Base-by-base conservation (phyloP, 2,113 vertebrate genomes). In the Pogonocichla stellata region DNA sequence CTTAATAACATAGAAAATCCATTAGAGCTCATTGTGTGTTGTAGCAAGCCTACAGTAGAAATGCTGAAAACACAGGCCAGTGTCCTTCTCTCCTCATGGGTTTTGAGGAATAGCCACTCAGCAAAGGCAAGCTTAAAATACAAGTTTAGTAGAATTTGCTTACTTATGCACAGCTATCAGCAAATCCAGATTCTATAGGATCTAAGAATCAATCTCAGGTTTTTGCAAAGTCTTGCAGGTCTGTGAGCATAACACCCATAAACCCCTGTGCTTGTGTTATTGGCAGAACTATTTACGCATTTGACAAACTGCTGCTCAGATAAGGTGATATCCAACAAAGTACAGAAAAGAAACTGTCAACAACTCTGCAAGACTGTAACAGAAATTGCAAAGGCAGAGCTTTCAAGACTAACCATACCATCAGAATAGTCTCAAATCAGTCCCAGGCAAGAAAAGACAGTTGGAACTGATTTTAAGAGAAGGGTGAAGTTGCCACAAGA, bases 391-490 rank as follows among this genome's bases (percentile, higher is more conserved):
- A 93, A 90, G 78, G 71, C 12, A 43, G 70, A 40, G 29, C 25
- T 93, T 90, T 90, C 36, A 42, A 42, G 60, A 88, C 58, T 79
- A 91, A 57, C 73, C n/a, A 31, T 93, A 94, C 77, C 77, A 93
- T 88, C 83, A 86, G 72, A 86, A 69, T 28, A 65, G 25, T 72
- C 82, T 53, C 88, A 94, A 86, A 88, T 90, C 82, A 93, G 83
- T 95, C 82, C 53, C 94, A 95, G 94, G n/a, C 92, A 86, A 18
- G 45, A 93, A 96, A 93, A 78, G 78, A 92, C 72, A 95, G 72
- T 96, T 92, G 94, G 85, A 96, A 96, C 24, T 24, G 19, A 93
- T 95, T 95, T 78, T 86, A 57, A 80, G 60, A 84, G 75, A 77
- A 86, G 87, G 66, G 61, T 91, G 70, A 93, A 85, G 5, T 28